Evolutionary conservation across 2,797 vertebrate genomes (phyloP), one percentile per base, ranked within the genome.

Genomic region (Adrianichthys oophorus): DNA sequence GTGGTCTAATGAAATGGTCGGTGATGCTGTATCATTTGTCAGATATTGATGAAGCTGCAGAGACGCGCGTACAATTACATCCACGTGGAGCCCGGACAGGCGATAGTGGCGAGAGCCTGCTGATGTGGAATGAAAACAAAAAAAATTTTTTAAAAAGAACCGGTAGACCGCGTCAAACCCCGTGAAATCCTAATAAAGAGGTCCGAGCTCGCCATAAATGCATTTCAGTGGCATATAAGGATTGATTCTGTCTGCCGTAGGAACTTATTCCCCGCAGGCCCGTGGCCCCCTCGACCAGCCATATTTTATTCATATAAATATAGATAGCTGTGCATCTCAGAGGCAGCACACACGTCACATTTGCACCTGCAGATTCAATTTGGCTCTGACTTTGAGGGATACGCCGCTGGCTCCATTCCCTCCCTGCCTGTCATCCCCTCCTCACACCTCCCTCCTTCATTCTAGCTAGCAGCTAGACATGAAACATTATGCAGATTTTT

Each of bases 261-360:
- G 77, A 79, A 71, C 76, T 59, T 77, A 79, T 80, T 87, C 79
- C 80, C 86, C 55, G 70, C 78, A 80, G 87, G 79, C 84, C 50
- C 23, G 54, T 80, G 80, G 84, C 88, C 84, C 37, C 83, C 80
- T 89, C 90, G 89, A 91, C 89, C 89, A 74, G 59, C 62, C 78
- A 86, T 90, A 83, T 91, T 88, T 92, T 87, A 91, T 90, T 91
- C 75, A 89, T 89, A 86, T 87, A 86, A 83, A 88, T 86, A 87
- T 83, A 85, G 89, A 86, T 85, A 83, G 81, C 83, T 70, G 81
- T 58, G 67, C 76, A 79, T 87, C 87, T 77, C 66, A 48, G 68
- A 81, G 76, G 70, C 72, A 78, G 76, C 74, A 75, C 74, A 68
- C 77, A 80, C 75, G 79, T 72, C 79, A 85, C 81, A 86, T 90